Conservation (phyloP, 2,113 vertebrate species). For the Dipodomys spectabilis region DNA sequence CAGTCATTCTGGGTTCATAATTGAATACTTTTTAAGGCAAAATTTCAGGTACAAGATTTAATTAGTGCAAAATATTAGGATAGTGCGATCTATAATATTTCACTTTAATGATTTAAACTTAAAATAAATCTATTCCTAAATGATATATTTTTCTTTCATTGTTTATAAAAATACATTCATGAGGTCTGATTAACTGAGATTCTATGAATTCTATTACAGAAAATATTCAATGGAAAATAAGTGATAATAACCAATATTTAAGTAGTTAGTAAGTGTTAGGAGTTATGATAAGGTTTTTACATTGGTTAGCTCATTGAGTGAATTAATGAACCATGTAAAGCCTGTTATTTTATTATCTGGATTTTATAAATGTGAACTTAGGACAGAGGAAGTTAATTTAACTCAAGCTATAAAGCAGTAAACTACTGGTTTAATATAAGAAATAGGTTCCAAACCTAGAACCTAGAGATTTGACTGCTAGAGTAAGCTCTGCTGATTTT, state of each 20-base stretch:
- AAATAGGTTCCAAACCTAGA: background rate
- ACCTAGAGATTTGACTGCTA: background rate
- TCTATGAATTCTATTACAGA: background rate
- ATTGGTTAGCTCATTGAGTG: background rate
- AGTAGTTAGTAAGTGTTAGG: background rate
- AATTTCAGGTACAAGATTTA: background rate
- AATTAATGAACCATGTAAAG: background rate
- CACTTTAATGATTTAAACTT: background rate
- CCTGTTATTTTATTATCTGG: background rate
- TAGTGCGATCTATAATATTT: background rate
- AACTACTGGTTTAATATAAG: background rate
- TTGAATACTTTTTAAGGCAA: background rate
- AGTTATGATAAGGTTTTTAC: background rate
- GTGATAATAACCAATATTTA: background rate
- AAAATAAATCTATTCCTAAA: background rate
- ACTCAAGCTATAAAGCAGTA: constrained; percentile 1
- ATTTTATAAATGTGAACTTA: background rate
- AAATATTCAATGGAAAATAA: background rate
- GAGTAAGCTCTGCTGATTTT: background rate
- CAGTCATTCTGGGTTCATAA: background rate
- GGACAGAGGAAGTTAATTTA: background rate
- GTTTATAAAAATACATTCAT: background rate
- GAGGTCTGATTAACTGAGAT: background rate
- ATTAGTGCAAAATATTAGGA: background rate
- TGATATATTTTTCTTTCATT: background rate